phyloP scores from a whole-genome alignment of 2,888 invertebrate genomes.

The Trichogramma dendrolimi region DNA sequence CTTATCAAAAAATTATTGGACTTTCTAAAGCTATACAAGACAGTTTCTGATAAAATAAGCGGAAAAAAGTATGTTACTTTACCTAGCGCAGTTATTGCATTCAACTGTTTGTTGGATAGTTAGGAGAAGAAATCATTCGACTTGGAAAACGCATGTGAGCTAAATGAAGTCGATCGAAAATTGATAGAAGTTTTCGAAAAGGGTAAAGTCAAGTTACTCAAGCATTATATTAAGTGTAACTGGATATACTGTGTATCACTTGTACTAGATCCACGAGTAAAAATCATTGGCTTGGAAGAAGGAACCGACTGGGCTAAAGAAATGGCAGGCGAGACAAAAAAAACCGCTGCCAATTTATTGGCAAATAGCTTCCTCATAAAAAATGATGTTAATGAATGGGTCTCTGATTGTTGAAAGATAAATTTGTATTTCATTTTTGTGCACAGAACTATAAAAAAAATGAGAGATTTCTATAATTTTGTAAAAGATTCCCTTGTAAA shows the following conservation, averaged over 20 bases:
- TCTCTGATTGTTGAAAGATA: no score
- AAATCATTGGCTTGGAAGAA: conserved; percentile 10
- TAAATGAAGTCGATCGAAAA: conserved; percentile 4
- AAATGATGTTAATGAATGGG: no score
- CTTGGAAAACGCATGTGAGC: not conserved
- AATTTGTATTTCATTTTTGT: no score
- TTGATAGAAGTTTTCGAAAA: conserved; percentile 13
- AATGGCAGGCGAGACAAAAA: conserved; percentile 2
- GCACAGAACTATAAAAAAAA: no score
- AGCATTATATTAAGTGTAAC: conserved; percentile 19
- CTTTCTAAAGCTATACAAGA: no score
- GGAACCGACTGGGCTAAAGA: conserved; percentile 10
- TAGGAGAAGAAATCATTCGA: conserved; percentile 7
- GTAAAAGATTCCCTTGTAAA: no score
- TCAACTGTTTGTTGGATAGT: conserved; percentile 17
- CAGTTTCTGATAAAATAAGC: no score
- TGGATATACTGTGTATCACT: conserved; percentile 17
- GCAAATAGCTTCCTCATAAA: no score
- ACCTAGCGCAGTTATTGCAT: conserved; percentile 10
- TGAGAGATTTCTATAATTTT: no score
- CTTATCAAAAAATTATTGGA: no score
- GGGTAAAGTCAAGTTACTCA: conserved; percentile 13
- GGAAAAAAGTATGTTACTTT: conserved; percentile 1
- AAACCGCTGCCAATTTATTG: no score
- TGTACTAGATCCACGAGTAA: conserved; percentile 18